phyloP scores from a whole-genome alignment of 2,888 invertebrate genomes.

The Ecliptopera silaceata region DNA sequence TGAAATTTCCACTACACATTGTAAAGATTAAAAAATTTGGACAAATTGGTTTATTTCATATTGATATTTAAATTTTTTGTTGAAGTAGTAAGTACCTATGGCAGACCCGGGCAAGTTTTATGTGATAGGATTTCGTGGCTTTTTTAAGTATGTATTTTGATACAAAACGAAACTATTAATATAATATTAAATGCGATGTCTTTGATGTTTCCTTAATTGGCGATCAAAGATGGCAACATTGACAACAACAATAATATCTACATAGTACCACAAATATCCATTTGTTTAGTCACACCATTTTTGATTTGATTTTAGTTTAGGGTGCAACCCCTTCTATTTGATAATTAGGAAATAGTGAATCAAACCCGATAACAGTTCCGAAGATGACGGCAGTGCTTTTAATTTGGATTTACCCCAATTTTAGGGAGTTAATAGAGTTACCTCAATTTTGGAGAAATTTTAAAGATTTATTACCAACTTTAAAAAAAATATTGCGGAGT shows the following conservation, averaged over 20 bases:
- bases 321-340: constrained; percentile 57
- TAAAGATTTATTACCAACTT: neutral
- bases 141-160: too few species aligned
- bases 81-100: too few species aligned
- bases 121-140: too few species aligned
- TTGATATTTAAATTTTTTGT: too few species aligned
- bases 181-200: too few species aligned
- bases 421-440: constrained; percentile 28
- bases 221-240: constrained; percentile 9
- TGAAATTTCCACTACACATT: too few species aligned
- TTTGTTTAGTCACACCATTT: constrained; percentile 47
- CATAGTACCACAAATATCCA: constrained; percentile 26
- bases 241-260: constrained; percentile 36
- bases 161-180: neutral
- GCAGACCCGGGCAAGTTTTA: too few species aligned
- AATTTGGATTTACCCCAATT: constrained; percentile 50
- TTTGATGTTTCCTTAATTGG: neutral
- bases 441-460: constrained; percentile 7
- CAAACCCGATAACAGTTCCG: constrained; percentile 64
- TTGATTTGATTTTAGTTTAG: constrained; percentile 46
- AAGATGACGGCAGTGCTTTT: constrained; percentile 59
- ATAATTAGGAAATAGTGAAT: constrained; percentile 81
- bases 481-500: too few species aligned
- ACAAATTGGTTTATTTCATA: too few species aligned
- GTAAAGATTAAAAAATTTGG: too few species aligned